Percentiles rank a stretch among this genome's conserved stretches.
Conservation (phyloP, 2,888 invertebrate genomes). For the Lasioglossum malachurum region DNA sequence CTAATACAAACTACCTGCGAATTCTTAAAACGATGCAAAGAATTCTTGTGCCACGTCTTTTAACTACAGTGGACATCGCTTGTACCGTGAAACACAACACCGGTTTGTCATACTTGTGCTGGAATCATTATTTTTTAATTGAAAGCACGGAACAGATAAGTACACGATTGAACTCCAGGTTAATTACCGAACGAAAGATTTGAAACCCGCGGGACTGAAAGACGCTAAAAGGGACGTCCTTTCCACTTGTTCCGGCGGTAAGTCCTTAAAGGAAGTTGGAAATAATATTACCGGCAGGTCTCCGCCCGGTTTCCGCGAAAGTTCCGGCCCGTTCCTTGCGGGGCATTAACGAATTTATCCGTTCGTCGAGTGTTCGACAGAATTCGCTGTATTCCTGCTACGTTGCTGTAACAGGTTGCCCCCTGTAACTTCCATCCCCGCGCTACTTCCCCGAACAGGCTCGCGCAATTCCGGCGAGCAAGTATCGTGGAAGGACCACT, state of each 20-base stretch:
- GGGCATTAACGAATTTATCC: conserved; percentile 65
- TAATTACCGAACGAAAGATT: conserved; percentile 31
- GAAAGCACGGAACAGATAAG: conserved; percentile 4
- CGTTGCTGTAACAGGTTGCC: conserved; percentile 61
- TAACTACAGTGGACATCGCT: no score
- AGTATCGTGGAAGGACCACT: conserved; percentile 55
- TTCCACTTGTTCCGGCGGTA: conserved; percentile 5
- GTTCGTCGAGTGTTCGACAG: conserved; percentile 33
- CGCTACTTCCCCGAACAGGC: conserved; percentile 20
- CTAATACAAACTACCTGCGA: no score
- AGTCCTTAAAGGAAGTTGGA: conserved; percentile 29
- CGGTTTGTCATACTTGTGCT: background rate
- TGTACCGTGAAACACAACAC: background rate
- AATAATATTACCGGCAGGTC: conserved; percentile 37
- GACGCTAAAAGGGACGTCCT: conserved; percentile 27
- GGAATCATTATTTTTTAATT: background rate
- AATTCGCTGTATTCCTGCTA: conserved; percentile 40
- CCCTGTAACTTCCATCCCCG: conserved; percentile 16
- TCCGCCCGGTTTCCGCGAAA: conserved; percentile 17
- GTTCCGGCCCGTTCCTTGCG: conserved; percentile 21
- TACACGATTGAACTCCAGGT: conserved; percentile 12
- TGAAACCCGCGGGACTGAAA: conserved; percentile 25
- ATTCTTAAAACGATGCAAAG: no score
- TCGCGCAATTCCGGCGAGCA: conserved; percentile 44
- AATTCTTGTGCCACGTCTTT: no score